Evolutionary conservation across 2,797 vertebrate genomes (phyloP), one percentile per base, ranked within the genome.

Genomic region (Sebastes itinus): DNA sequence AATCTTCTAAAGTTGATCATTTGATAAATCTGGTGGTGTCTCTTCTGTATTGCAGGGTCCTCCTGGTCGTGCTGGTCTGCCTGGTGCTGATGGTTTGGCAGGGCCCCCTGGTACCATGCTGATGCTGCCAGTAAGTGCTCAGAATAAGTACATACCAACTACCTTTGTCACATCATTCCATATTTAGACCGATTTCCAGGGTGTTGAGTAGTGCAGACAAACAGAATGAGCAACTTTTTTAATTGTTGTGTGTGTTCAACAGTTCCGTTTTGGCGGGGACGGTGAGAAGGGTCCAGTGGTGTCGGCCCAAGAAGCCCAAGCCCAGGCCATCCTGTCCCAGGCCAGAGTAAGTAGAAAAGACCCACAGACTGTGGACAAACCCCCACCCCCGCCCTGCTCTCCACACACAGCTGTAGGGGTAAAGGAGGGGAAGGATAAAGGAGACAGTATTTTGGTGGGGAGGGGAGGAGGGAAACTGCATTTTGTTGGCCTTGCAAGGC

Each of bases 61-160:
- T 42, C 86, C 97, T 25, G 99, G 98, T 81, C 99, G 99, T 38
- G 63, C 97, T 87, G 99, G 99, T 81, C 96, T 99, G 75, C 96
- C 98, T 30, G 98, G 98, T 76, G 97, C 98, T 82, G 99, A 99
- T 87, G 99, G 99, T 59, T 90, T 99, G 81, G 95, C 98, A 20
- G 98, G 99, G n/a, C 98, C 98, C 13, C 98, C 98, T 58, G 99
- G 99, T 46, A 99, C 99, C 80, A 99, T 99, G 97, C 88, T 99
- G 86, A 99, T 99, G 98, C 87, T 99, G 88, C 99, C 99, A 63
- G 99, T 99, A 96, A 94, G 97, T 94, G 10, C n/a, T 59, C 42
- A 61, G 16, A 68, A 61, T 27, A 23, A 42, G 8, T 20, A 4
- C 56, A 38, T 3, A 22, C 25, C 27, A 74, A 10, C 11, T 13